Conservation (phyloP, 2,888 invertebrate species). For the Mythimna impura region DNA sequence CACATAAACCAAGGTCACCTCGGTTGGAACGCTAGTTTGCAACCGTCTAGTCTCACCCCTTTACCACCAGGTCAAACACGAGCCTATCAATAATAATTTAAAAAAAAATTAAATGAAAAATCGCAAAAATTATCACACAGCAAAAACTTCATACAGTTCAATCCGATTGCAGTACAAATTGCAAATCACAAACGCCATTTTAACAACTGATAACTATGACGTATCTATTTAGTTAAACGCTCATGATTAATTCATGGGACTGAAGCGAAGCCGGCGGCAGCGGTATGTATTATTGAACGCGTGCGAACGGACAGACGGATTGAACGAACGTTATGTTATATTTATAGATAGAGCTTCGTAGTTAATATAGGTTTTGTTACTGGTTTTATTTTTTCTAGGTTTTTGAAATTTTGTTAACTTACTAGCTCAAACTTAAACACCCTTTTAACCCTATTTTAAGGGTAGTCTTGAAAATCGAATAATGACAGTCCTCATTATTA, state of each 20-base stretch:
- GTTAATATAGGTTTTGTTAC: slow-evolving; percentile 47
- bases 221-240: slow-evolving; percentile 65
- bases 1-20: too few species aligned
- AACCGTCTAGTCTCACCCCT: too few species aligned
- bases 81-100: too few species aligned
- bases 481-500: too few species aligned
- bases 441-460: too few species aligned
- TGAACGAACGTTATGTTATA: slow-evolving; percentile 51
- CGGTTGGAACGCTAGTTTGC: too few species aligned
- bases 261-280: slow-evolving; percentile 48
- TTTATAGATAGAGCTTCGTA: slow-evolving; percentile 53
- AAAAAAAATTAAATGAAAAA: neutral
- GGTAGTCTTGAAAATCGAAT: too few species aligned
- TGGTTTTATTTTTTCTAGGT: slow-evolving; percentile 12
- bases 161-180: slow-evolving; percentile 24
- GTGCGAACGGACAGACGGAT: slow-evolving; percentile 59
- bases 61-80: too few species aligned
- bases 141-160: neutral
- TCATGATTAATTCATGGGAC: slow-evolving; percentile 62
- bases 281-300: slow-evolving; percentile 65
- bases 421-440: too few species aligned
- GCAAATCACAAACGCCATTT: slow-evolving; percentile 55
- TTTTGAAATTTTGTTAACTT: neutral
- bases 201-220: slow-evolving; percentile 54
- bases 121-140: neutral